These are phyloP conservation scores for Lasioglossum zephyrum DNA, from an alignment of 2,888 invertebrate genomes.

Conservation along the genomic window DNA sequence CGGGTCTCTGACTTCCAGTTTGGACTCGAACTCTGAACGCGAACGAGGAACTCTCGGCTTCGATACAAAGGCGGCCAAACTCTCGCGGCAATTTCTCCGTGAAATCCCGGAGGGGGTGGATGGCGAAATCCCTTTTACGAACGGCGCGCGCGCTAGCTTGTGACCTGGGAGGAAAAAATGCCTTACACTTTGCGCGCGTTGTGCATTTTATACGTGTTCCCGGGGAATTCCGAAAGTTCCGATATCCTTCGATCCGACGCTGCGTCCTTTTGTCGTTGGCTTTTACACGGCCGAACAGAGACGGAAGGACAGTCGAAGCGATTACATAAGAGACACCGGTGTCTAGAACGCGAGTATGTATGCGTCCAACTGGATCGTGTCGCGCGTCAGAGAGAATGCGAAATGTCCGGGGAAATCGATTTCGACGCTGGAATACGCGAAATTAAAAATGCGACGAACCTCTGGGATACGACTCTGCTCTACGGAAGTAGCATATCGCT, in stretches of 20 bases:
- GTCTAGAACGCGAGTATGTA: background rate
- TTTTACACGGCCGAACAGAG: background rate
- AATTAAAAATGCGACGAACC: background rate
- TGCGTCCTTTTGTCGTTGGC: background rate
- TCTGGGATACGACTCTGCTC: background rate
- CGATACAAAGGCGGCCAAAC: conserved; percentile 38
- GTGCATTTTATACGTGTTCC: background rate
- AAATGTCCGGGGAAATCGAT: background rate
- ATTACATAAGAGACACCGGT: conserved; percentile 4
- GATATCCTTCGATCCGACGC: background rate
- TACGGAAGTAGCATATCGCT: background rate
- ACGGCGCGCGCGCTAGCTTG: background rate
- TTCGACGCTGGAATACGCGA: background rate
- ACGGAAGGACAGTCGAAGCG: background rate
- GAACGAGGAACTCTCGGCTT: conserved; percentile 3
- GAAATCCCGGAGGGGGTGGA: conserved; percentile 15
- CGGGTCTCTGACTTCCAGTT: background rate
- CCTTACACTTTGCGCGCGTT: conserved; percentile 9
- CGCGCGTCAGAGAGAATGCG: background rate
- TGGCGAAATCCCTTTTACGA: conserved; percentile 44
- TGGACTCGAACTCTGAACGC: conserved; percentile 9
- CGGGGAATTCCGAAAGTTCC: conserved; percentile 6
- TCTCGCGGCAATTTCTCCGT: conserved; percentile 32
- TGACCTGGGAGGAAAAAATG: background rate
- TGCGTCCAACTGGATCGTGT: background rate